Base-by-base conservation (phyloP, 2,888 invertebrate genomes). In the Lycaena phlaeas region DNA sequence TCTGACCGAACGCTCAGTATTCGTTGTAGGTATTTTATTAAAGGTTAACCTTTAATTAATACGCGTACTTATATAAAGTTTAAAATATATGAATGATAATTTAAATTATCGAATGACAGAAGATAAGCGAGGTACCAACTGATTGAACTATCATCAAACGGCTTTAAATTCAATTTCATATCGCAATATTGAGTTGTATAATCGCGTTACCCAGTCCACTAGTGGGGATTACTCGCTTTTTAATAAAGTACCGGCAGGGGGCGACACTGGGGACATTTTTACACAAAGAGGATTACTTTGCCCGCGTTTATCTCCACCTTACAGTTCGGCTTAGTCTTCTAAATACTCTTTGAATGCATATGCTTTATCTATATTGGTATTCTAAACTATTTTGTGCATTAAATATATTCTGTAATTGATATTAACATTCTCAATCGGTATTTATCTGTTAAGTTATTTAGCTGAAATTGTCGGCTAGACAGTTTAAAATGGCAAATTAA, bases 131-230 rank as follows among this genome's bases (percentile, higher is more conserved):
- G n/a, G n/a, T 34, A 22, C 22, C 11, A 34, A 22, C 34, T n/a
- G n/a, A 34, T 11, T 18, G 9, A 18, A 22, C 18, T 11, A 34
- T 34, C 34, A 22, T 34, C 34, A 34, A 34, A 18, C 34, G 34
- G 34, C 10, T 34, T 34, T 34, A 50, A 81, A 81, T 79, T 74
- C 71, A 79, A 82, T 81, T 77, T 76, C 67, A 75, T 81, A 78
- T 79, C 72, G 63, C 51, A 68, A 68, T 77, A 81, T 77, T 79
- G 78, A 77, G 76, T 73, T 76, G 67, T 50, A 70, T 81, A 82
- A 84, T 82, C 82, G 77, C 72, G 78, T 84, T 79, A 82, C 72
- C 65, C 77, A 75, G 73, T 81, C 81, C 77, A 79, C 74, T 77
- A 82, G 73, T 72, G 68, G 59, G 75, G 81, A 81, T 82, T 84